Evolutionary conservation across 1,140 invertebrate species (phyloP), one percentile per base, ranked within the genome.

Genomic region (Apocrypta bakeri): DNA sequence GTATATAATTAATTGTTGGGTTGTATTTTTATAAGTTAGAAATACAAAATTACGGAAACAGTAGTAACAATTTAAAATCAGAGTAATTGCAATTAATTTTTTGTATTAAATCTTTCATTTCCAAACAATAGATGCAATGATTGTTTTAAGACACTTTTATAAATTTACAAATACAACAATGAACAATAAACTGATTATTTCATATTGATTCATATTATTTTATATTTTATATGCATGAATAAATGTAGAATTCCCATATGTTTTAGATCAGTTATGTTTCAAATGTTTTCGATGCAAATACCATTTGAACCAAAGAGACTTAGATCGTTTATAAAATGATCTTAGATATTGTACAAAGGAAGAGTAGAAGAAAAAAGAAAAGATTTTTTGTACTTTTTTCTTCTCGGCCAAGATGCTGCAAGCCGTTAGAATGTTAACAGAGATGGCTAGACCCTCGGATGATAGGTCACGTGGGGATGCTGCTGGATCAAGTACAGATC

Each of bases 401-500:
- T 48, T 40, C 12, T 29, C 27, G 2, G 31, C 31, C 66, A 84
- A 84, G 77, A 90, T 90, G 89, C 84, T 89, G 77, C 89, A 90
- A 81, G 88, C 89, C 42, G 89, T 89, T n/a, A 85, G 88, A 83
- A 85, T 90, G 37, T 83, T 89, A 37, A 89, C 88, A 37, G 89
- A 90, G 85, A 83, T 89, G 82, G 85, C 88, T 81, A 84, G 89
- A 83, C 87, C 87, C 72, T 87, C 88, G 56, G 87, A 87, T 83
- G 86, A 89, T 79, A 81, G 85, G 83, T 85, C 86, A 29, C 87
- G 87, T 61, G 82, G 84, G 27, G 87, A 85, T 48, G 81, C 76
- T 42, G 81, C 76, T 42, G 84, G 80, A 75, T 76, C 85, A 40
- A 88, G 25, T 25, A 72, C 88, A 82, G 87, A 89, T 80, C 85